phyloP scores from a whole-genome alignment of 1,140 invertebrate species.

The Teleogryllus occipitalis region DNA sequence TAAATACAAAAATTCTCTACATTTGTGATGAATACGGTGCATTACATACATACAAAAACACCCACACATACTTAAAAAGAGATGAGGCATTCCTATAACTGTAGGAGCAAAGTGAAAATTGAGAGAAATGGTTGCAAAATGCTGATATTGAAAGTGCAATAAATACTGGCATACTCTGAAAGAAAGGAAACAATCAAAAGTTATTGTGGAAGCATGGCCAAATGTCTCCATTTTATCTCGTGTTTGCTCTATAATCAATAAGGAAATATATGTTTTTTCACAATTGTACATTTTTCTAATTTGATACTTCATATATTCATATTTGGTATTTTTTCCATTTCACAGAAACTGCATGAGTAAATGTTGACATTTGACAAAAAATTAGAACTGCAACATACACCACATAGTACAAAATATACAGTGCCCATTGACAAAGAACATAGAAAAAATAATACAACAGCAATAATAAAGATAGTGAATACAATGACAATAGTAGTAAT shows the following conservation, averaged over 20 bases:
- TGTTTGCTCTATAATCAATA: too few relatives aligned
- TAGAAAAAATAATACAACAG: background rate
- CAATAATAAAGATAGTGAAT: background rate
- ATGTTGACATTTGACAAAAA: background rate
- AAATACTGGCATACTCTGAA: background rate
- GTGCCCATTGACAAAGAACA: background rate
- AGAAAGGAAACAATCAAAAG: background rate
- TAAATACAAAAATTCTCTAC: background rate
- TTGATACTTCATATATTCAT: background rate
- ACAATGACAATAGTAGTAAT: background rate
- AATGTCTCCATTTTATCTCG: background rate
- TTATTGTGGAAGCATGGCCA: background rate
- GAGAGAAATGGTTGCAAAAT: background rate
- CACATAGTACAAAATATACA: background rate
- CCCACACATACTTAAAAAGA: background rate
- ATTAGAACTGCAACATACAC: background rate
- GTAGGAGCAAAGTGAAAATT: background rate
- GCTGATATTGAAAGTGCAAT: background rate
- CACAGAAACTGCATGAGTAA: background rate
- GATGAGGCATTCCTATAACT: background rate
- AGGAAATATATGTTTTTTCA: too few relatives aligned
- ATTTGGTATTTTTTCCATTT: background rate
- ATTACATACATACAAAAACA: background rate
- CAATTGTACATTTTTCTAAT: too few relatives aligned
- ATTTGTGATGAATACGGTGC: background rate